Conservation (phyloP, 2,797 vertebrate genomes). For the Mionectes olivaceus region DNA sequence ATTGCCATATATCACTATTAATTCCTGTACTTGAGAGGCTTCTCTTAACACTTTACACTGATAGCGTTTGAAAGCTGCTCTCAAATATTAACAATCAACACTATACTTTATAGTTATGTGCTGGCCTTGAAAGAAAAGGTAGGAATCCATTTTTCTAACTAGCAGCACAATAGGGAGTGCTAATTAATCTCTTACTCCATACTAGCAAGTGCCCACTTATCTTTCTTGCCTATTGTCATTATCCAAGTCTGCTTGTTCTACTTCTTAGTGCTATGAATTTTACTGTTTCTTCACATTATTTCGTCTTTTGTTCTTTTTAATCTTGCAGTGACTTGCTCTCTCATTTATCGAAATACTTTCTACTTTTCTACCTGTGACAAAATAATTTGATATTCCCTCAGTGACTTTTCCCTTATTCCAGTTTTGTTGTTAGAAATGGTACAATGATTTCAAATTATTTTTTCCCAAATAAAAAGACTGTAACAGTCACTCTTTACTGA, state of each 20-base stretch:
- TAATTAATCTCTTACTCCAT: not conserved
- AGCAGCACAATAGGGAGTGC: not conserved
- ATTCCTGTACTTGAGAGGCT: not conserved
- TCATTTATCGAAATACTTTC: accelerated
- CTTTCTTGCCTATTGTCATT: not conserved
- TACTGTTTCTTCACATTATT: not conserved
- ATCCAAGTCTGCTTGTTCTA: not conserved
- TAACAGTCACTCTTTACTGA: not conserved
- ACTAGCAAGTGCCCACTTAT: not conserved
- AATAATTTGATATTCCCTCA: not conserved
- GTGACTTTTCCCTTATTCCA: not conserved
- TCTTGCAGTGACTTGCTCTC: not conserved
- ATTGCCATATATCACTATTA: not conserved
- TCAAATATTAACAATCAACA: not conserved
- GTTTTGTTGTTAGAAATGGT: not conserved
- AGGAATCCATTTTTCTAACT: not conserved
- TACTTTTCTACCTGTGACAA: not conserved
- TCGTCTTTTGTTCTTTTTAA: not conserved
- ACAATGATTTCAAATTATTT: not conserved
- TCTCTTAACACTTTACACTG: not conserved
- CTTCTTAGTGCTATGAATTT: not conserved
- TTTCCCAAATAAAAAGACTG: not conserved
- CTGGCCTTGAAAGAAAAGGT: not conserved
- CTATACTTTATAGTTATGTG: not conserved
- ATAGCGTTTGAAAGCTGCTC: not conserved